Evolutionary conservation across 1,140 invertebrate genomes (phyloP), one percentile per base, ranked within the genome.

Genomic region (Drosophila malerkotliana): DNA sequence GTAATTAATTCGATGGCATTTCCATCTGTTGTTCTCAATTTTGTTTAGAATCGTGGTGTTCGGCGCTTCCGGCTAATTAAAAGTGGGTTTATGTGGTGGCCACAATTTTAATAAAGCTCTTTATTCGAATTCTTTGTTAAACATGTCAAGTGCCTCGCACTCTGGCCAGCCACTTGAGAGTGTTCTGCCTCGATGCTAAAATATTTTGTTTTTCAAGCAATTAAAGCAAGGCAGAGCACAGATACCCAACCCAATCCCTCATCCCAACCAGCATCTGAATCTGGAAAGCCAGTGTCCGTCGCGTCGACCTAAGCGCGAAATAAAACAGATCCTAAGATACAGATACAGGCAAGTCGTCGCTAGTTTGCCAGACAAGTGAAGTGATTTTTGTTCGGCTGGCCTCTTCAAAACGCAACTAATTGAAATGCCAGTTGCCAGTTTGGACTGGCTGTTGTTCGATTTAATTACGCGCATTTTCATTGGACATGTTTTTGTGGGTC

Each of bases 401-500:
- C 14, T 68, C 63, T 61, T 49, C 57, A 47, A 77, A 80, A 82
- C 51, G 77, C 72, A 74, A 41, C 72, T 84, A 84, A 84, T 85
- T 84, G 81, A 84, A 85, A 87, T 84, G 81, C 82, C 77, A 84
- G 73, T 80, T 76, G 49, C 59, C 26, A 60, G 54, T 71, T 58
- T 66, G 26, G 63, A 64, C 32, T 67, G 56, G 51, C 68, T 56
- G 64, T 66, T 71, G 48, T 55, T 72, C 15, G 41, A 15, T 63
- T 73, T 64, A 84, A 84, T 84, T 84, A 80, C 72, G 63, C 67
- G 59, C 59, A 64, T 73, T 81, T 81, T 82, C 75, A 78, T 62
- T 69, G 63, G 77, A 74, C 79, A 64, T 83, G 79, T 73, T 84
- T 83, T 81, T 73, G 82, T 84, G 73, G 77, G 82, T 84, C 81